Conservation (phyloP, 2,797 vertebrate genomes). For the Tenualosa ilisha region DNA sequence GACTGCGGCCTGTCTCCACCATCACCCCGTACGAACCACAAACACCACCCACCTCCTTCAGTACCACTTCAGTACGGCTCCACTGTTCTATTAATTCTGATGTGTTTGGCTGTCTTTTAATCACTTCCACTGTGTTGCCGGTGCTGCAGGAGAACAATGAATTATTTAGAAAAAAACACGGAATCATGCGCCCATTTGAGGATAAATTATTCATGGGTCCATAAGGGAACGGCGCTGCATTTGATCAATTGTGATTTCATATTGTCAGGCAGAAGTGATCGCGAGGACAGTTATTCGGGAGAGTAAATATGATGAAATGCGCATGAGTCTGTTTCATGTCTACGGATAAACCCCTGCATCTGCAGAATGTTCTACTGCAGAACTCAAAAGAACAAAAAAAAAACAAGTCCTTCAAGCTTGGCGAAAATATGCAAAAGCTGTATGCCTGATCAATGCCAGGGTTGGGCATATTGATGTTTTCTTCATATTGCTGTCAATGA, state of each 20-base stretch:
- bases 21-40: neutral
- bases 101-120: conserved; percentile 57
- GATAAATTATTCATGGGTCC: conserved; percentile 55
- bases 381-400: neutral
- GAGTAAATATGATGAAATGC: conserved; percentile 47
- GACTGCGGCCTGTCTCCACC: neutral
- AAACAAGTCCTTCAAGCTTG: neutral
- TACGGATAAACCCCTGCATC: conserved; percentile 14
- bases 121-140: conserved; percentile 49
- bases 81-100: conserved; percentile 44
- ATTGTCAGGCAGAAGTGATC: conserved; percentile 52
- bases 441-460: conserved; percentile 11
- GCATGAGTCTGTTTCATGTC: conserved; percentile 22
- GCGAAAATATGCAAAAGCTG: conserved; percentile 14
- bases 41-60: neutral
- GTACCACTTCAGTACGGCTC: neutral
- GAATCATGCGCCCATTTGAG: conserved; percentile 57
- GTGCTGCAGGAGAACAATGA: conserved; percentile 52
- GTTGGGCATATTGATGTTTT: neutral
- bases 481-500: neutral
- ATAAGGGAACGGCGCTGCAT: conserved; percentile 42
- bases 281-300: conserved; percentile 41
- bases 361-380: conserved; percentile 20
- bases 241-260: conserved; percentile 60
- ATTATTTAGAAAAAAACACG: conserved; percentile 55